A percentile compares a stretch with the other conserved stretches of the same genome.
phyloP scores from a whole-genome alignment of 1,140 invertebrate genomes.

The Temnothorax curvispinosus region DNA sequence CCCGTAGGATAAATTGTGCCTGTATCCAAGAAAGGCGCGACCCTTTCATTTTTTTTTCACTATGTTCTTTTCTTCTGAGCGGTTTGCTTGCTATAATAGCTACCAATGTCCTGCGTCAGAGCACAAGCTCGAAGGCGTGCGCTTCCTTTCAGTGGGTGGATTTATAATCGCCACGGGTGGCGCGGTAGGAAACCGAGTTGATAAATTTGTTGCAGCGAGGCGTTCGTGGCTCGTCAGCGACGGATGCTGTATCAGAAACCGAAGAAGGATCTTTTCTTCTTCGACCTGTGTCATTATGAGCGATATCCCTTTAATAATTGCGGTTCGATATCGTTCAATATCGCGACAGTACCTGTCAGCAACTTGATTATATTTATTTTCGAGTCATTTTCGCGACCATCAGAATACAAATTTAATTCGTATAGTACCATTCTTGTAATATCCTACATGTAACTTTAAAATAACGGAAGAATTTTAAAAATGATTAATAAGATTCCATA shows the following conservation, averaged over 20 bases:
- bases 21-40: neutral
- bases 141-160: conserved; percentile 52
- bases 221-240: conserved; percentile 1
- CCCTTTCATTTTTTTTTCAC: neutral
- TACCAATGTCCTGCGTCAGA: conserved; percentile 31
- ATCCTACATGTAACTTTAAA: neutral
- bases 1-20: neutral
- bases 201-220: conserved; percentile 32
- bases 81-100: neutral
- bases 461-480: neutral
- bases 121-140: neutral
- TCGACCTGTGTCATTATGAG: conserved; percentile 1
- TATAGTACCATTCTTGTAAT: neutral
- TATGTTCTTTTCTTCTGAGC: neutral
- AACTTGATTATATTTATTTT: neutral
- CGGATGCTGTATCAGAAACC: neutral
- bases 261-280: neutral
- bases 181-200: conserved; percentile 34
- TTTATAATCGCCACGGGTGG: conserved; percentile 59
- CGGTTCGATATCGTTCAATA: neutral
- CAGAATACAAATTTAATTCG: neutral
- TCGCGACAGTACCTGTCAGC: neutral
- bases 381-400: neutral
- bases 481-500: neutral
- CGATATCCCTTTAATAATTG: conserved; percentile 16